Evolutionary conservation across 2,797 vertebrate species (phyloP).

Genomic region (Sylvia borin): DNA sequence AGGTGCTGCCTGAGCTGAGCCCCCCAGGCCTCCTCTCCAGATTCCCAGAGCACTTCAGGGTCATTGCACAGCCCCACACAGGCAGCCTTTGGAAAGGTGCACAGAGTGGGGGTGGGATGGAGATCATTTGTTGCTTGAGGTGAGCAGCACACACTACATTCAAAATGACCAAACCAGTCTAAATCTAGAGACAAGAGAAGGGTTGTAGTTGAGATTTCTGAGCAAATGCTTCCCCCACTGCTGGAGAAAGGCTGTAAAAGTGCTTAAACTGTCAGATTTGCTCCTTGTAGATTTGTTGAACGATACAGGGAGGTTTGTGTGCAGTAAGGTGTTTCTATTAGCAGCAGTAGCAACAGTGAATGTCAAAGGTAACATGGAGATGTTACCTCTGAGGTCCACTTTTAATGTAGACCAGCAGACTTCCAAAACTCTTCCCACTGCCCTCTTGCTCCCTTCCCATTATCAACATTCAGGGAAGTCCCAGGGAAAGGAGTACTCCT

Average conservation of each 20-base stretch:
- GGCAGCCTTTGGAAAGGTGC: not conserved
- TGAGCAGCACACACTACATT: not conserved
- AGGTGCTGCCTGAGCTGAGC: not conserved
- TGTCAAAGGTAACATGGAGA: not conserved
- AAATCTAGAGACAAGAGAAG: slow-evolving; percentile 16
- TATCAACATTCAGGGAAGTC: not conserved
- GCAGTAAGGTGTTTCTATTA: not conserved
- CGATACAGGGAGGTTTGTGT: not conserved
- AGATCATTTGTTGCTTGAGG: not conserved
- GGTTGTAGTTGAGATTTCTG: slow-evolving; percentile 26
- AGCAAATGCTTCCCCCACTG: not conserved
- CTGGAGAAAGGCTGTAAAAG: not conserved
- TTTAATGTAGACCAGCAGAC: not conserved
- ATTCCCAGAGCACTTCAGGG: not conserved
- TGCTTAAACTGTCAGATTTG: not conserved
- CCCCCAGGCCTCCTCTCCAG: not conserved
- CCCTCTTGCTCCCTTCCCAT: not conserved
- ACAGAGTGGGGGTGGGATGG: not conserved
- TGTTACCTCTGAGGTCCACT: not conserved
- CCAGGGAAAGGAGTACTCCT: not conserved
- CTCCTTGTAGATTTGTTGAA: not conserved
- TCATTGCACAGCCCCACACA: not conserved
- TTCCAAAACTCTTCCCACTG: not conserved
- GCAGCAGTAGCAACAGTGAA: not conserved
- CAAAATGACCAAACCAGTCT: not conserved